Percentiles rank a stretch among this genome's conserved stretches.
Conservation (phyloP, 2,888 invertebrate species). For the Mechanitis mazaeus region DNA sequence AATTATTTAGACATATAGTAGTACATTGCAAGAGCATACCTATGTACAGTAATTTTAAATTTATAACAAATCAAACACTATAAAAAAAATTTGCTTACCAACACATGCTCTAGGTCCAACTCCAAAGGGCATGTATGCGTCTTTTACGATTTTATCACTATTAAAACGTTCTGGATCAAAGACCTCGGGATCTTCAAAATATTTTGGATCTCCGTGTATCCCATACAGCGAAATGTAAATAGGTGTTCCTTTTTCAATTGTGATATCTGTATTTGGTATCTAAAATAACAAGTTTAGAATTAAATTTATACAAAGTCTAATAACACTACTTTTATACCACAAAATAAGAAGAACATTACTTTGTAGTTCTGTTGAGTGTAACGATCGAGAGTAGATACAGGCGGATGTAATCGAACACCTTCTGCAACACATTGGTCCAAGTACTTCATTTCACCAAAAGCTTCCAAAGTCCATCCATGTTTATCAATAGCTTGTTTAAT, state of each 20-base stretch:
- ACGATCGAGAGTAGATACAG: slow-evolving; percentile 33
- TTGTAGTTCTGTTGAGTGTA: slow-evolving; percentile 26
- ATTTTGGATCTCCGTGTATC: slow-evolving; percentile 31
- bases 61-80: neutral
- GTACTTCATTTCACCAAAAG: slow-evolving; percentile 35
- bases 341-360: slow-evolving; percentile 15
- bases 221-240: slow-evolving; percentile 34
- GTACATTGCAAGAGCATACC: too few species aligned
- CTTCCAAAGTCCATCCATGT: slow-evolving; percentile 34
- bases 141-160: slow-evolving; percentile 21
- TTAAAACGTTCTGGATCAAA: slow-evolving; percentile 28
- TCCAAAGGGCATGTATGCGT: slow-evolving; percentile 30
- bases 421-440: slow-evolving; percentile 35
- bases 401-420: slow-evolving; percentile 32
- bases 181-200: slow-evolving; percentile 22
- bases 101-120: slow-evolving; percentile 31
- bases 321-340: neutral
- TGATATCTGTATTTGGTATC: slow-evolving; percentile 31
- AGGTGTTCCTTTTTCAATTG: slow-evolving; percentile 34
- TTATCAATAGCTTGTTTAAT: slow-evolving; percentile 28
- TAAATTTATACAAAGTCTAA: neutral
- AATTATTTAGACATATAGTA: too few species aligned
- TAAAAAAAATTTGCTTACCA: slow-evolving; percentile 20
- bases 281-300: slow-evolving; percentile 12
- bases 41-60: too few species aligned